phyloP scores from a whole-genome alignment of 2,113 vertebrate species.

The Rhinichthys klamathensis region DNA sequence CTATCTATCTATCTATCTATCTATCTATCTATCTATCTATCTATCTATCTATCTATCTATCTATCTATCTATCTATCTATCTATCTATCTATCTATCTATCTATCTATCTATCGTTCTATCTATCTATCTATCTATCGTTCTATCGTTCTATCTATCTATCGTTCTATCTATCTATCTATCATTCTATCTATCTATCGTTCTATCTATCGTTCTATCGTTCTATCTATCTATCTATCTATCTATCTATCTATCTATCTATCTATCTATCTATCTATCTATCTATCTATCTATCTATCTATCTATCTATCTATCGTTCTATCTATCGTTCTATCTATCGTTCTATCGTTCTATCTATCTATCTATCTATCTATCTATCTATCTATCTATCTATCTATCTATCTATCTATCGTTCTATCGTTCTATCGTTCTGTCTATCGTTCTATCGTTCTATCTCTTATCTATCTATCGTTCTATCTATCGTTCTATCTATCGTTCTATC shows the following conservation, averaged over 20 bases:
- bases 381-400: too few species aligned
- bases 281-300: neutral
- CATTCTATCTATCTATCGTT: too few species aligned
- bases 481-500: too few species aligned
- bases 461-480: too few species aligned
- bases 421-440: too few species aligned
- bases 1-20: neutral
- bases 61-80: neutral
- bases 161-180: too few species aligned
- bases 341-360: neutral
- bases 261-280: neutral
- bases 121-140: too few species aligned
- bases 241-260: neutral
- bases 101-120: neutral
- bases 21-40: neutral
- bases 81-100: neutral
- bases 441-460: too few species aligned
- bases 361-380: too few species aligned
- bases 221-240: too few species aligned
- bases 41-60: neutral
- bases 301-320: neutral
- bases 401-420: too few species aligned
- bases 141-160: neutral
- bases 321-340: neutral
- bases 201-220: too few species aligned